phyloP scores from a whole-genome alignment of 2,113 vertebrate species.

The Sitta europaea region DNA sequence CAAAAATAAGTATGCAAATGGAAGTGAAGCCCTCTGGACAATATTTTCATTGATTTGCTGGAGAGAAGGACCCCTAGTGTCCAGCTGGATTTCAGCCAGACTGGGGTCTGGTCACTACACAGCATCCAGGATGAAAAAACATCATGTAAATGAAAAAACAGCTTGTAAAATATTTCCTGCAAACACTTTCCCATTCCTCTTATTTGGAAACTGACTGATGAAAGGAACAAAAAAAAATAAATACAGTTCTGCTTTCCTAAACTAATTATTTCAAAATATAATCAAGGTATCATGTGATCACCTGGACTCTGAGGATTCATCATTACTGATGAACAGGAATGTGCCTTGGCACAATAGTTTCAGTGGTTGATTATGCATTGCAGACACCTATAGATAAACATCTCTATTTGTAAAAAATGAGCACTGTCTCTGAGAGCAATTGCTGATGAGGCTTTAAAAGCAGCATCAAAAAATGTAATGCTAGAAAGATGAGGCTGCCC shows the following conservation, averaged over 20 bases:
- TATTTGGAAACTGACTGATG: slow-evolving; percentile 29
- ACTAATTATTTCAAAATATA: slow-evolving; percentile 56
- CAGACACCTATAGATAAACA: slow-evolving; percentile 63
- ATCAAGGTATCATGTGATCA: slow-evolving; percentile 37
- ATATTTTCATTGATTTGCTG: slow-evolving; percentile 32
- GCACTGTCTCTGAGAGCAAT: slow-evolving; percentile 31
- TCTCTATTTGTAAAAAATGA: slow-evolving; percentile 63
- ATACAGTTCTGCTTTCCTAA: slow-evolving; percentile 41
- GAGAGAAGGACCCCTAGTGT: slow-evolving; percentile 63
- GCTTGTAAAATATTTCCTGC: slow-evolving; percentile 21
- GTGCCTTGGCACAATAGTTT: slow-evolving; percentile 60
- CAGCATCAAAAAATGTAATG: slow-evolving; percentile 48
- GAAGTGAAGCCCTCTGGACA: slow-evolving; percentile 37
- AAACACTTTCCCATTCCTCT: neutral
- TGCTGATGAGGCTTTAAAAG: slow-evolving; percentile 56
- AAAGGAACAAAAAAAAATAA: neutral
- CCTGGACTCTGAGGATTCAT: slow-evolving; percentile 53
- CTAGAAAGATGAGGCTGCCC: slow-evolving; percentile 56
- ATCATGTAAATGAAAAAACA: slow-evolving; percentile 38
- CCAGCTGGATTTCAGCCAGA: slow-evolving; percentile 60
- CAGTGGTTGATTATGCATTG: slow-evolving; percentile 46
- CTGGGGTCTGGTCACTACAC: neutral
- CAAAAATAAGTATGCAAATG: slow-evolving; percentile 52
- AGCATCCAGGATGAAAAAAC: slow-evolving; percentile 28
- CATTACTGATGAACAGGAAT: slow-evolving; percentile 54